Evolutionary conservation across 2,113 vertebrate species (phyloP).

Genomic region (Toxotes chatareus): DNA sequence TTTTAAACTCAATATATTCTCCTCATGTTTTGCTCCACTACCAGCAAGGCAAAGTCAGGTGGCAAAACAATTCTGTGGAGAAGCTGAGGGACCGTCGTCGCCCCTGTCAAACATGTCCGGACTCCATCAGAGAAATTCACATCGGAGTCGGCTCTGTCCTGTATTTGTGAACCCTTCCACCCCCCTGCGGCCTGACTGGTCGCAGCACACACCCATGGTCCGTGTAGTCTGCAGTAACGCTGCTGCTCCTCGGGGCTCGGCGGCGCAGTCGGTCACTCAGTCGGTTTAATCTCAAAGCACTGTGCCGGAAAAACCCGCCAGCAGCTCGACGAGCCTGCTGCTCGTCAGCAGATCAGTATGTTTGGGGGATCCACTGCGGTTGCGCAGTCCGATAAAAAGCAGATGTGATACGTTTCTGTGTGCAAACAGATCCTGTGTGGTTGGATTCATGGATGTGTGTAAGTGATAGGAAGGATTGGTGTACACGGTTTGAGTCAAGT

Average conservation of each 20-base stretch:
- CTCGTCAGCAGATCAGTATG: constrained; percentile 1
- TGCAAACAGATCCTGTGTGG: constrained; percentile 57
- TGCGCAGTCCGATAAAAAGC: constrained; percentile 63
- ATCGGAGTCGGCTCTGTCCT: constrained; percentile 35
- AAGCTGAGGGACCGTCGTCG: constrained; percentile 9
- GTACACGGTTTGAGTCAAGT: constrained; percentile 58
- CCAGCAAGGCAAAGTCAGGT: constrained; percentile 65
- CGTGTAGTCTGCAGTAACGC: constrained; percentile 26
- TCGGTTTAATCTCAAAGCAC: constrained; percentile 49
- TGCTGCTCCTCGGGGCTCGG: constrained; percentile 37
- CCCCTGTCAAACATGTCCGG: constrained; percentile 36
- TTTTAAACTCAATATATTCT: constrained; percentile 62
- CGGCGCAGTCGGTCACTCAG: constrained; percentile 10
- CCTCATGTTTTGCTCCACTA: constrained; percentile 48
- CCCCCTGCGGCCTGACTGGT: neutral
- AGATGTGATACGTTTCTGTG: constrained; percentile 53
- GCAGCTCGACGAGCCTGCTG: constrained; percentile 4
- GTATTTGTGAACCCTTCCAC: neutral
- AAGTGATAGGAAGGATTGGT: constrained; percentile 59
- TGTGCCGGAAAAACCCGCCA: constrained; percentile 20
- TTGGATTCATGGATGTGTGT: constrained; percentile 51
- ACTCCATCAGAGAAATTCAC: constrained; percentile 50
- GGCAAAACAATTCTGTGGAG: constrained; percentile 57
- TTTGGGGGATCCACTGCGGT: neutral
- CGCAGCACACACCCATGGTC: constrained; percentile 19